Base-by-base conservation (phyloP, 2,113 vertebrate genomes). In the Calonectris borealis region DNA sequence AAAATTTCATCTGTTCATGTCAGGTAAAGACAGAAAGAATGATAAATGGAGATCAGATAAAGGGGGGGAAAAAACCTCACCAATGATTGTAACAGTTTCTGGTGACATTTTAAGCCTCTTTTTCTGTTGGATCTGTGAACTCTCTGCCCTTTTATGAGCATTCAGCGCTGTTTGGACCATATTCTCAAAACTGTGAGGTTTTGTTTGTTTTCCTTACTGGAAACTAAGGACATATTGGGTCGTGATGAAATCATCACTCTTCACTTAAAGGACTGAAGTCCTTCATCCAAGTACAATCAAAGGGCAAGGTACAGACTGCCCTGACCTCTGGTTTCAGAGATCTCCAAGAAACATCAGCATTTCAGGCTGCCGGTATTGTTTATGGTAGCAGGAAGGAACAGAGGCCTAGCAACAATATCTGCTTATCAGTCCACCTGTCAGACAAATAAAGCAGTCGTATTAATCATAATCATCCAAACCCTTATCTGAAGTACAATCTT, bases 171-270 rank as follows among this genome's bases (percentile, higher is more conserved):
- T 71, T 51, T 86, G 85, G 68, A 62, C 58, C 54, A 4, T 25
- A 17, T 48, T 52, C 68, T 87, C 42, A n/a, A 54, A 77, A 84
- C 58, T 6, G 38, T 6, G 48, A 93, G 90, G 42, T 84, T 93
- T 81, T 90, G 91, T 95, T 96, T 89, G 83, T 81, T 93, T 90
- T 90, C 65, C 69, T 77, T 81, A 34, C 52, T 90, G 90, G 78
- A 80, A 92, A 72, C 54, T 40, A 72, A 87, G 85, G 93, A 87
- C 73, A 27, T 58, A 85, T 68, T 82, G 86, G 34, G 62, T 42
- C 72, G 34, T 16, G 48, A 72, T 94, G 86, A 87, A 92, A 80
- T 72, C 85, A 81, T 62, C 62, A 54, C 58, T 86, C 58, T 62
- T 75, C 77, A 58, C 72, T 90, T 64, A 26, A 76, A 87, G 69